A percentile compares a stretch with the other conserved stretches of the same genome.
Conservation (phyloP, 2,888 invertebrate species). For the Alviniconcha strummeri region DNA sequence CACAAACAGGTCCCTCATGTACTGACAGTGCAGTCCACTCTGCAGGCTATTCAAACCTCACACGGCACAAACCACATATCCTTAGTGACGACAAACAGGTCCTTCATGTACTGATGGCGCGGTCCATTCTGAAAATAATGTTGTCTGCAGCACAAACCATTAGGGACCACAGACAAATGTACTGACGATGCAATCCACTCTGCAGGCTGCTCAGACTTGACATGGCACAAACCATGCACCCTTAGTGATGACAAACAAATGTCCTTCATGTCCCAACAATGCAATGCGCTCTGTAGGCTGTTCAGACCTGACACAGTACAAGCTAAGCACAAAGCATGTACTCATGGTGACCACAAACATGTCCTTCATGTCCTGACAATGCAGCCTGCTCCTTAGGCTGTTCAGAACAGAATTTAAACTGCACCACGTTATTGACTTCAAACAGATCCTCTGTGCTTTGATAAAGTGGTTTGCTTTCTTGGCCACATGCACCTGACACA, state of each 20-base stretch:
- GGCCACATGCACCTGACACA: slow-evolving; percentile 84
- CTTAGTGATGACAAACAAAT: slow-evolving; percentile 76
- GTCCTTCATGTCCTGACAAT: slow-evolving; percentile 99
- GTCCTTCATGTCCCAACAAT: slow-evolving; percentile 97
- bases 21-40: slow-evolving; percentile 95
- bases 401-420: slow-evolving; percentile 80
- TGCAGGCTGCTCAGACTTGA: slow-evolving; percentile 91
- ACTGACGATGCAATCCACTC: slow-evolving; percentile 94
- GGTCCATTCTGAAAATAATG: slow-evolving; percentile 89
- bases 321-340: not conserved
- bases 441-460: no score
- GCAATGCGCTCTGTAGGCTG: slow-evolving; percentile 94
- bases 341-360: slow-evolving; percentile 87
- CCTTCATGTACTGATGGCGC: slow-evolving; percentile 98
- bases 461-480: slow-evolving; percentile 76
- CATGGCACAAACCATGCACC: not conserved
- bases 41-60: slow-evolving; percentile 91
- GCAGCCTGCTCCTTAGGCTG: slow-evolving; percentile 94
- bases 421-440: not conserved
- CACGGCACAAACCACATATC: not conserved
- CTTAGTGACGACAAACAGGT: slow-evolving; percentile 85
- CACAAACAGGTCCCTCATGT: slow-evolving; percentile 99
- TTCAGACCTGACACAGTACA: slow-evolving; percentile 81
- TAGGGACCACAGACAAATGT: no score
- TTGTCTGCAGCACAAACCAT: not conserved